These are phyloP conservation scores for Cephalopterus ornatus DNA, from an alignment of 2,113 vertebrate genomes.

Conservation along the genomic window DNA sequence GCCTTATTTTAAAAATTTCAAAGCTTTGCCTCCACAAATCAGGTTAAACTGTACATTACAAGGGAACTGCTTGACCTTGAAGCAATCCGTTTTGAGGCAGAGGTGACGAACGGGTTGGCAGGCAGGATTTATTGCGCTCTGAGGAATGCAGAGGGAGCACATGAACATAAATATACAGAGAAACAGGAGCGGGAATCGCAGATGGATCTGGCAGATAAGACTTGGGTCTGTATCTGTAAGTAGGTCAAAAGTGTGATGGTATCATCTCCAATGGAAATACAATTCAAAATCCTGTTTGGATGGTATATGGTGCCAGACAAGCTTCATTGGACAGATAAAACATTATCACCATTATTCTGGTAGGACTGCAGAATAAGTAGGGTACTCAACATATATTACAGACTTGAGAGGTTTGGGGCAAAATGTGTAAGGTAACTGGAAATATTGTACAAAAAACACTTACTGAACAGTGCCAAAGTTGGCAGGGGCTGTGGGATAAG, in stretches of 20 bases:
- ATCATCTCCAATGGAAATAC: slow-evolving; percentile 24
- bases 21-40: slow-evolving; percentile 71
- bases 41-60: slow-evolving; percentile 71
- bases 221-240: slow-evolving; percentile 38
- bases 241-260: slow-evolving; percentile 41
- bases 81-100: slow-evolving; percentile 67
- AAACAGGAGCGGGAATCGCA: slow-evolving; percentile 45
- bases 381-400: slow-evolving; percentile 20
- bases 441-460: not conserved
- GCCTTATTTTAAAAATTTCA: slow-evolving; percentile 71
- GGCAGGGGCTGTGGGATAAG: not conserved
- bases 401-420: not conserved
- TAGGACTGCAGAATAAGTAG: slow-evolving; percentile 23
- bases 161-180: slow-evolving; percentile 59
- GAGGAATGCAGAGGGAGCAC: slow-evolving; percentile 52
- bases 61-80: slow-evolving; percentile 72
- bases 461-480: not conserved
- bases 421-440: slow-evolving; percentile 8
- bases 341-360: slow-evolving; percentile 27
- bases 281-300: slow-evolving; percentile 41
- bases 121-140: slow-evolving; percentile 56
- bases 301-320: slow-evolving; percentile 4
- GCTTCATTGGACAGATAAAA: slow-evolving; percentile 48
- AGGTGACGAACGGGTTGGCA: slow-evolving; percentile 64
- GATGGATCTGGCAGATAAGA: slow-evolving; percentile 63